Evolutionary conservation across 2,797 vertebrate species (phyloP).

Genomic region (Spheniscus humboldti): DNA sequence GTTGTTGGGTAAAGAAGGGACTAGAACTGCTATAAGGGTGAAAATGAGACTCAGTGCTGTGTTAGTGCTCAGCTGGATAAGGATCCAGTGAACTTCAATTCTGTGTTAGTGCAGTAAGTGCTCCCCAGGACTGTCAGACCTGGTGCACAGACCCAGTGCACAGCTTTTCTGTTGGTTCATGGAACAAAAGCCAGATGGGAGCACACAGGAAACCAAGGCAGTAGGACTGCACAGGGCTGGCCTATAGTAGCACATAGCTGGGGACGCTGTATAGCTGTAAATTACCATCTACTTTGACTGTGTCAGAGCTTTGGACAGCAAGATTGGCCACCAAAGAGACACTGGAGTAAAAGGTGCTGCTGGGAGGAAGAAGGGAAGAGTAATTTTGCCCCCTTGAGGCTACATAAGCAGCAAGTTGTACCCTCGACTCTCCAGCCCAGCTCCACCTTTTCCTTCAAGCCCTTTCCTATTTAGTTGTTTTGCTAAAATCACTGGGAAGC

Average conservation of each 20-base stretch:
- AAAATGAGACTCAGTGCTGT: background rate
- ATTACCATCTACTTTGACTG: background rate
- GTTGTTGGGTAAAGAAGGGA: background rate
- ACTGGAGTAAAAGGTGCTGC: background rate
- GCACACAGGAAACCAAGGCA: background rate
- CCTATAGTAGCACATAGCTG: background rate
- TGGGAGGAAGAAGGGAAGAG: background rate
- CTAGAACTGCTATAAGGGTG: background rate
- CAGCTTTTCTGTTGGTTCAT: background rate
- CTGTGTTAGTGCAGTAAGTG: background rate
- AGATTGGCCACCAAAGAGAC: background rate
- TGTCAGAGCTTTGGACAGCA: background rate
- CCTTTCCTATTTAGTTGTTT: background rate
- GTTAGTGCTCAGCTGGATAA: background rate
- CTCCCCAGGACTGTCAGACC: background rate
- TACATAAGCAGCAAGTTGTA: background rate
- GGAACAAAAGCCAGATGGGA: background rate
- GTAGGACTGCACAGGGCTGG: background rate
- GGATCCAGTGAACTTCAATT: background rate
- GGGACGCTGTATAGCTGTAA: background rate
- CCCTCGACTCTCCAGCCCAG: background rate
- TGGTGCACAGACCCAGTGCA: background rate
- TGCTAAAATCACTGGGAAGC: background rate
- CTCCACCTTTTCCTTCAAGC: background rate
- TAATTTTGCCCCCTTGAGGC: rapidly evolving